These are phyloP conservation scores for Phataginus tetradactyla DNA, from an alignment of 2,797 vertebrate genomes.

Conservation along the genomic window DNA sequence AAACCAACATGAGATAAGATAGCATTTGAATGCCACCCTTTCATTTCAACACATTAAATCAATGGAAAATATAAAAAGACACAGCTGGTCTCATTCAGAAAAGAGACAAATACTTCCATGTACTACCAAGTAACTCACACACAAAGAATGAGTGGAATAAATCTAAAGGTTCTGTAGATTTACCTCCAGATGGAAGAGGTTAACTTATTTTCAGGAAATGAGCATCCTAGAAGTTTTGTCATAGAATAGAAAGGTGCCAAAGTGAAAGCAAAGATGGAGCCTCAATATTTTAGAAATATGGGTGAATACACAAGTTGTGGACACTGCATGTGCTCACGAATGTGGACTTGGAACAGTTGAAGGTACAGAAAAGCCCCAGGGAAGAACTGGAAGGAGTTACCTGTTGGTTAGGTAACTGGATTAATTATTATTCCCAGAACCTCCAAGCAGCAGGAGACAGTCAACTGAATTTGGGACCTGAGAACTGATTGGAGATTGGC, in stretches of 20 bases:
- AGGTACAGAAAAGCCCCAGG: background rate
- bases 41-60: background rate
- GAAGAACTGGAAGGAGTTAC: too few species aligned
- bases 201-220: background rate
- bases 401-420: too few species aligned
- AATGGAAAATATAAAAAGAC: background rate
- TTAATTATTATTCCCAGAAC: too few species aligned
- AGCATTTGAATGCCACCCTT: background rate
- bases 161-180: background rate
- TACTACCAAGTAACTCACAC: background rate
- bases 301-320: background rate
- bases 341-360: background rate
- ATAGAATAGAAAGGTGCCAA: background rate
- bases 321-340: background rate
- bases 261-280: background rate
- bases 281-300: background rate
- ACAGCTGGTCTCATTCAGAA: background rate
- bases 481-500: too few species aligned
- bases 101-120: background rate
- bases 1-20: background rate
- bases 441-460: too few species aligned
- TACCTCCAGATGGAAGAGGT: background rate
- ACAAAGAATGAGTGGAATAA: background rate
- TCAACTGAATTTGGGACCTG: too few species aligned
- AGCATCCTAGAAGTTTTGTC: background rate